A percentile compares a stretch with the other conserved stretches of the same genome.
phyloP scores from a whole-genome alignment of 2,797 vertebrate genomes.

The Tapera naevia region DNA sequence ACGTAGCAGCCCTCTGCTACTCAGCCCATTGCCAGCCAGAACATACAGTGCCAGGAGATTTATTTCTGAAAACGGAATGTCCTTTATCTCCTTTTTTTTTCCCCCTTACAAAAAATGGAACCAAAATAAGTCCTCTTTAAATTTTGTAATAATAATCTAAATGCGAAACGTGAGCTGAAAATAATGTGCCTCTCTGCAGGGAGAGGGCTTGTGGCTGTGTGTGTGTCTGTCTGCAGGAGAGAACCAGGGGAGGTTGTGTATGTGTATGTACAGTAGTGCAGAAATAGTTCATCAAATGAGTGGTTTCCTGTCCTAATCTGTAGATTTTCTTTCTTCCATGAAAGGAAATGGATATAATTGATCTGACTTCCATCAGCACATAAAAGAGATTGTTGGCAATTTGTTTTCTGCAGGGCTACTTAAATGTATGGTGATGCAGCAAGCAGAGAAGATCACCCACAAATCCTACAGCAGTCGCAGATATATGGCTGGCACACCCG shows the following conservation, averaged over 20 bases:
- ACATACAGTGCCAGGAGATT: neutral
- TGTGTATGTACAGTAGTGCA: neutral
- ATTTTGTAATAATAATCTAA: slow-evolving; percentile 9
- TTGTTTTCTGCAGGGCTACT: slow-evolving; percentile 27
- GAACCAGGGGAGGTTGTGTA: neutral
- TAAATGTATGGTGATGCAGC: neutral
- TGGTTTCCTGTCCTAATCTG: slow-evolving; percentile 58
- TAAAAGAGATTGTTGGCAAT: slow-evolving; percentile 21
- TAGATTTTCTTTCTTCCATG: slow-evolving; percentile 51
- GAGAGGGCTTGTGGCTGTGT: neutral
- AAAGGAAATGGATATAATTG: slow-evolving; percentile 66
- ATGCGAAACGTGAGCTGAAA: slow-evolving; percentile 32
- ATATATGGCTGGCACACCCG: slow-evolving; percentile 6
- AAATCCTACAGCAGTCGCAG: slow-evolving; percentile 19
- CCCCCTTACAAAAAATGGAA: neutral
- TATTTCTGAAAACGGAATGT: neutral
- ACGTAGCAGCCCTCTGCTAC: neutral
- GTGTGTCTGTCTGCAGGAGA: neutral
- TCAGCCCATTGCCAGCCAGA: neutral
- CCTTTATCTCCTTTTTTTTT: neutral
- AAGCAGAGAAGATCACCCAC: slow-evolving; percentile 4
- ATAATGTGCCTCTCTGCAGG: neutral
- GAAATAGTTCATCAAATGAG: slow-evolving; percentile 64
- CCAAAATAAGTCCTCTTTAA: slow-evolving; percentile 28
- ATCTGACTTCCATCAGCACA: slow-evolving; percentile 50